Percentiles rank a stretch among this genome's conserved stretches.
These are phyloP conservation scores for Micropoecilia bifurca DNA, from an alignment of 2,797 vertebrate genomes.

Conservation along the genomic window DNA sequence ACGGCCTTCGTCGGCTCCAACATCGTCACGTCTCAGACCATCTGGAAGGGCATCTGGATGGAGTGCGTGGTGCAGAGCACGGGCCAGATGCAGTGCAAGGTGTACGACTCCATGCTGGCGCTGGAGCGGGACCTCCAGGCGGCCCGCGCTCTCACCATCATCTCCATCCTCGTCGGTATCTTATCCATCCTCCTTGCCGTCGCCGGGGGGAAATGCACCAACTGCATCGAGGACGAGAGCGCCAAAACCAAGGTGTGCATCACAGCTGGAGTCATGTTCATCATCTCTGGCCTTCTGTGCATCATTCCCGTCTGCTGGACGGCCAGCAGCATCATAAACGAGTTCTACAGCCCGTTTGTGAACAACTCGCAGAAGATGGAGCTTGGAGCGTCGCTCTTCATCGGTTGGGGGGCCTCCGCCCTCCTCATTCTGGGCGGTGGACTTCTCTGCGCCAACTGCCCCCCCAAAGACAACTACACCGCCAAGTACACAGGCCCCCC, in stretches of 20 bases:
- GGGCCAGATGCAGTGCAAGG: constrained; percentile 91
- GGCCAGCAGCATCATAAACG: constrained; percentile 83
- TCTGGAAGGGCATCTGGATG: constrained; percentile 97
- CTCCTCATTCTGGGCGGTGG: constrained; percentile 88
- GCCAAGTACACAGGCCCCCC: constrained; percentile 85
- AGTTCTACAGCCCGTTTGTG: constrained; percentile 89
- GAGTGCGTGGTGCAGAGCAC: constrained; percentile 94
- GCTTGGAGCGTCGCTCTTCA: constrained; percentile 89
- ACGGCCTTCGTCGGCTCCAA: constrained; percentile 88
- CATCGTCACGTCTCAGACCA: constrained; percentile 89
- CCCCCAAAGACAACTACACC: constrained; percentile 83
- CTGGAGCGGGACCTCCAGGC: constrained; percentile 88
- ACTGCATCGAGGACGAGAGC: constrained; percentile 88
- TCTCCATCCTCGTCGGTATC: constrained; percentile 85
- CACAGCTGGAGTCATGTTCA: constrained; percentile 82
- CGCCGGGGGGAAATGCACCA: constrained; percentile 92
- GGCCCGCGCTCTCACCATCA: constrained; percentile 86
- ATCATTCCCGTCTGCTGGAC: constrained; percentile 92
- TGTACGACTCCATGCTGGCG: constrained; percentile 91
- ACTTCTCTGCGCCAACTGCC: constrained; percentile 91
- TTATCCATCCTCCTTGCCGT: constrained; percentile 84
- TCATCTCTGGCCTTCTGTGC: constrained; percentile 83
- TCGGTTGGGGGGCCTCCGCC: constrained; percentile 88
- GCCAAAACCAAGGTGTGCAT: constrained; percentile 87
- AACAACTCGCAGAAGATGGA: constrained; percentile 82